phyloP scores from a whole-genome alignment of 2,888 invertebrate genomes.

The Caenorhabditis panamensis region DNA sequence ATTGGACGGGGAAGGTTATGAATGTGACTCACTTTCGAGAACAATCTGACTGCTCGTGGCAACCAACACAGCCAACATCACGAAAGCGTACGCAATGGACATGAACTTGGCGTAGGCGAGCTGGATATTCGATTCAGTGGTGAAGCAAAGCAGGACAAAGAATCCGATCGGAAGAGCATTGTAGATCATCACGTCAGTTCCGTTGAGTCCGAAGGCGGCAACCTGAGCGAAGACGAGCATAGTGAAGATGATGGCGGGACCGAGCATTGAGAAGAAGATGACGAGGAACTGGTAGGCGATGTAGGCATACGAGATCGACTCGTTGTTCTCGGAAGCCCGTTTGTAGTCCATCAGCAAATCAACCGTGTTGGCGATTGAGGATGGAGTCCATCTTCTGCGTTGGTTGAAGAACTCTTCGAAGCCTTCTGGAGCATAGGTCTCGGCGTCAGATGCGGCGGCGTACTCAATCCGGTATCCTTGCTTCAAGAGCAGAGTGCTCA shows the following conservation, averaged over 20 bases:
- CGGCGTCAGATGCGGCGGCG: constrained; percentile 82
- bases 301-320: constrained; percentile 78
- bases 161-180: constrained; percentile 76
- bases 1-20: not conserved
- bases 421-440: constrained; percentile 82
- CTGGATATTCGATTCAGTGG: constrained; percentile 77
- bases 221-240: constrained; percentile 81
- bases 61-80: constrained; percentile 90
- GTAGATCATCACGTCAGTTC: constrained; percentile 72
- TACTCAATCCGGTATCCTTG: constrained; percentile 83
- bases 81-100: constrained; percentile 88
- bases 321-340: constrained; percentile 78
- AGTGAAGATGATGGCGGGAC: constrained; percentile 81
- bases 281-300: constrained; percentile 81
- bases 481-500: constrained; percentile 83
- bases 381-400: constrained; percentile 81
- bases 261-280: constrained; percentile 81
- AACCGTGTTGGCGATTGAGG: constrained; percentile 81
- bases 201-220: constrained; percentile 77
- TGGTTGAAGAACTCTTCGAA: constrained; percentile 82
- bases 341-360: constrained; percentile 81
- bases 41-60: constrained; percentile 82
- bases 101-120: constrained; percentile 85
- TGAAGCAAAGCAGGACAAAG: constrained; percentile 79
- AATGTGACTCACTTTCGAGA: constrained; percentile 74